Evolutionary conservation across 2,888 invertebrate species (phyloP).

Genomic region (Cosmopolites sordidus): DNA sequence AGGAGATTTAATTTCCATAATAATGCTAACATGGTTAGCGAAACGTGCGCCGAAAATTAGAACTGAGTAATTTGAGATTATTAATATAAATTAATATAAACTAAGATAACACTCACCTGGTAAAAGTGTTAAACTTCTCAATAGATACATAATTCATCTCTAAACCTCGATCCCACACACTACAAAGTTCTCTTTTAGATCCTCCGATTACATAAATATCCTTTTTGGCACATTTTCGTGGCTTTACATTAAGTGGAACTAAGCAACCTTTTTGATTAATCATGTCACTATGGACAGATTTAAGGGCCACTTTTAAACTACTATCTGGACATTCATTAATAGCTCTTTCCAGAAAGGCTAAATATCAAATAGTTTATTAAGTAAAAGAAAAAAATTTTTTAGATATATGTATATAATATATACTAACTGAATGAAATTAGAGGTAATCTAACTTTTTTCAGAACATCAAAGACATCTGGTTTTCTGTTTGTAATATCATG

Average conservation of each 20-base stretch:
- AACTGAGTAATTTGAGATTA: too few species aligned
- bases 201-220: constrained; percentile 87
- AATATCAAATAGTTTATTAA: constrained; percentile 7
- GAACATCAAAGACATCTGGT: constrained; percentile 79
- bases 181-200: constrained; percentile 71
- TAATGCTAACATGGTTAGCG: too few species aligned
- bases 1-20: too few species aligned
- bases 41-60: too few species aligned
- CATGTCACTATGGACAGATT: constrained; percentile 74
- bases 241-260: constrained; percentile 71
- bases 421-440: constrained; percentile 63
- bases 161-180: constrained; percentile 63
- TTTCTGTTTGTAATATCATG: constrained; percentile 74
- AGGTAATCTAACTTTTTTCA: constrained; percentile 76
- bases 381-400: neutral
- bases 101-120: constrained; percentile 49
- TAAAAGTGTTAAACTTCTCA: constrained; percentile 77
- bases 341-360: constrained; percentile 69
- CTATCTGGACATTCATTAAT: constrained; percentile 75
- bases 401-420: too few species aligned
- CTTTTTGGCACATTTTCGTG: constrained; percentile 80
- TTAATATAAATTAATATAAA: neutral
- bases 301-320: constrained; percentile 62
- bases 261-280: constrained; percentile 70
- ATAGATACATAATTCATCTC: constrained; percentile 82